These are phyloP conservation scores for Crenichthys baileyi DNA, from an alignment of 2,797 vertebrate species.

Conservation along the genomic window DNA sequence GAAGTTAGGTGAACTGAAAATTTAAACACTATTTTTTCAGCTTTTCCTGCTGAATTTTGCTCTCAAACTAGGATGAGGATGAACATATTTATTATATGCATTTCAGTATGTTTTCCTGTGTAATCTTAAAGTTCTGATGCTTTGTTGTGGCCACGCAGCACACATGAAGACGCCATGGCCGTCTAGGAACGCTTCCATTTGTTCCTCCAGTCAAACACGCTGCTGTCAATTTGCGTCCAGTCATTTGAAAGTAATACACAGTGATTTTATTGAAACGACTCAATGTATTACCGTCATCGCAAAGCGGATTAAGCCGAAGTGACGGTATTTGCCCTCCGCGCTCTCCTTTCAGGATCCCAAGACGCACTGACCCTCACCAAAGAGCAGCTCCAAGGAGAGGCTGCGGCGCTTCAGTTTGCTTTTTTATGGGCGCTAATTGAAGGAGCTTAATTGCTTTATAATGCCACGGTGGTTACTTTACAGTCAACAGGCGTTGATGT, in stretches of 20 bases:
- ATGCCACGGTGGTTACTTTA: conserved; percentile 78
- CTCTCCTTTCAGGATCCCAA: conserved; percentile 62
- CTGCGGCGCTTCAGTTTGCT: conserved; percentile 63
- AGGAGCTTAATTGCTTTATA: conserved; percentile 83
- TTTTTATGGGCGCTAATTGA: conserved; percentile 87
- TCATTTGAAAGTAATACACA: conserved; percentile 66
- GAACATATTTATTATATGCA: neutral
- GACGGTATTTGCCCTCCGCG: conserved; percentile 60
- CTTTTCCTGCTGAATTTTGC: neutral
- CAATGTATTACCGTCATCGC: conserved; percentile 64
- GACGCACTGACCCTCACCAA: conserved; percentile 71
- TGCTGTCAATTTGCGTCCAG: conserved; percentile 64
- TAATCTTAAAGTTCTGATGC: neutral
- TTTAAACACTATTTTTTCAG: too few species aligned
- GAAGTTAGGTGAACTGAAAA: neutral
- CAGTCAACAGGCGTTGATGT: conserved; percentile 66
- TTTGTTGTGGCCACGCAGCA: conserved; percentile 19
- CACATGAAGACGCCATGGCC: conserved; percentile 32
- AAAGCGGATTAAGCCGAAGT: conserved; percentile 74
- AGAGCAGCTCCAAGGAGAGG: conserved; percentile 59
- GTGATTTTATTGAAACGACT: conserved; percentile 75
- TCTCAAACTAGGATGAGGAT: neutral
- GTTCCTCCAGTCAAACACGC: conserved; percentile 47
- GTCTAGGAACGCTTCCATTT: conserved; percentile 31
- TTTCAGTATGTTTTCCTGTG: neutral